These are phyloP conservation scores for Teleiodes luculella DNA, from an alignment of 2,888 invertebrate genomes.

Conservation along the genomic window DNA sequence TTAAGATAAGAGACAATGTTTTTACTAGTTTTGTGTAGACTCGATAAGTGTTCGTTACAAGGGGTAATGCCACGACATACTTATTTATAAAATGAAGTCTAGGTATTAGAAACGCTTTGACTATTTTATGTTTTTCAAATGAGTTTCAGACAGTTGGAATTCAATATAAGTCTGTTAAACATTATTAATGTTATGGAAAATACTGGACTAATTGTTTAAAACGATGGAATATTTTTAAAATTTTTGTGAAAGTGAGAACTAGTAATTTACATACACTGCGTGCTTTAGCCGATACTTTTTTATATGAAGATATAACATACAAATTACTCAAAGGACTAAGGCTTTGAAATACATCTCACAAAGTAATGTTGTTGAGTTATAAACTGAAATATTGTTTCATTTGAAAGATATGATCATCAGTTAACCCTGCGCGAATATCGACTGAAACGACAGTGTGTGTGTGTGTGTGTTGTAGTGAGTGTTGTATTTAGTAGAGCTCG, in stretches of 20 bases:
- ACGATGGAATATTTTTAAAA: no score
- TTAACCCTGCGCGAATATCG: neutral
- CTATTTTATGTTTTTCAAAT: slow-evolving; percentile 35
- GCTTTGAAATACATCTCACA: no score
- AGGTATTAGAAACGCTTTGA: slow-evolving; percentile 35
- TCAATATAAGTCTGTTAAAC: no score
- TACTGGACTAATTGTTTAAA: no score
- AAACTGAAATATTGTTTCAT: no score
- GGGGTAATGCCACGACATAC: slow-evolving; percentile 30
- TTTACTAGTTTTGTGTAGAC: slow-evolving; percentile 6
- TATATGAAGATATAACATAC: neutral
- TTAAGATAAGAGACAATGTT: slow-evolving; percentile 11
- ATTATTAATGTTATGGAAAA: no score
- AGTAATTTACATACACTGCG: neutral
- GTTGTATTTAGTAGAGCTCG: slow-evolving; percentile 65
- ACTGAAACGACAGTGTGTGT: neutral
- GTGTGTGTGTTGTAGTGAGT: slow-evolving; percentile 25
- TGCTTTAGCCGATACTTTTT: neutral
- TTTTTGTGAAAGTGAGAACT: no score
- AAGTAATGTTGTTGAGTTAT: no score
- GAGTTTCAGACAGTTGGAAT: neutral
- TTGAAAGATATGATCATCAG: no score
- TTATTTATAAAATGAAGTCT: slow-evolving; percentile 25
- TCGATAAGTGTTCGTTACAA: slow-evolving; percentile 28
- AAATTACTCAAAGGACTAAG: no score